These are phyloP conservation scores for Ricordea florida DNA, from an alignment of 92 coral and sea anemone species.

Conservation along the genomic window DNA sequence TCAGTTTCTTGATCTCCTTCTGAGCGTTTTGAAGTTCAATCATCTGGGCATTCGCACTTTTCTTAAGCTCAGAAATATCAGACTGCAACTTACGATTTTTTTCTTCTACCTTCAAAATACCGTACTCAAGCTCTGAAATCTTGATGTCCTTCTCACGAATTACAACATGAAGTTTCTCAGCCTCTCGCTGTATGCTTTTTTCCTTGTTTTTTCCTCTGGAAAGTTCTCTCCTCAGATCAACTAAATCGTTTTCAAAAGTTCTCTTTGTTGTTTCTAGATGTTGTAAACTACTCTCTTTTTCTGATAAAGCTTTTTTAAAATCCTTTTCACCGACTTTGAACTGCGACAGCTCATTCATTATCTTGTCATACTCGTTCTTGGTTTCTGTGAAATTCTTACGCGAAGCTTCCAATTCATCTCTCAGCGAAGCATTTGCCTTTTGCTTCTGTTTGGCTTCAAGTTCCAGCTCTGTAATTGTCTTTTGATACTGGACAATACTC, in stretches of 20 bases:
- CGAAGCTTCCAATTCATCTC: constrained; percentile 82
- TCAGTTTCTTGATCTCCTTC: constrained; percentile 77
- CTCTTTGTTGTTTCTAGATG: constrained; percentile 70
- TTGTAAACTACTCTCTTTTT: constrained; percentile 71
- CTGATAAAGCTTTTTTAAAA: constrained; percentile 65
- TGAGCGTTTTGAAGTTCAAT: constrained; percentile 59
- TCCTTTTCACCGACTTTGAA: constrained; percentile 66
- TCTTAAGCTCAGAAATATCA: constrained; percentile 61
- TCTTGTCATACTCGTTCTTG: constrained; percentile 56
- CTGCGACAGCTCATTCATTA: constrained; percentile 73
- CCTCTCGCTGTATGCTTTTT: constrained; percentile 69
- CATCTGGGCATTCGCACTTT: constrained; percentile 59
- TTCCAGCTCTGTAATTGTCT: constrained; percentile 75
- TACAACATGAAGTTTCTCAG: constrained; percentile 44
- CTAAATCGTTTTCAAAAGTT: constrained; percentile 77
- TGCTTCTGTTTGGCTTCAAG: constrained; percentile 71
- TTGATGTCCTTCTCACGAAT: constrained; percentile 83
- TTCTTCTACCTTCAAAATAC: constrained; percentile 57
- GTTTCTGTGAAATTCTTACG: constrained; percentile 67
- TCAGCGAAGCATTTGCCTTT: constrained; percentile 70
- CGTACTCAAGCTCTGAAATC: constrained; percentile 73
- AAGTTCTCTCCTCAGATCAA: constrained; percentile 59
- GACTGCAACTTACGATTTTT: constrained; percentile 78
- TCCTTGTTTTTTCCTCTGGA: constrained; percentile 63
- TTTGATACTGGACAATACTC: constrained; percentile 73